Evolutionary conservation across 2,113 vertebrate species (phyloP), one percentile per base, ranked within the genome.

Genomic region (Echinops telfairi): DNA sequence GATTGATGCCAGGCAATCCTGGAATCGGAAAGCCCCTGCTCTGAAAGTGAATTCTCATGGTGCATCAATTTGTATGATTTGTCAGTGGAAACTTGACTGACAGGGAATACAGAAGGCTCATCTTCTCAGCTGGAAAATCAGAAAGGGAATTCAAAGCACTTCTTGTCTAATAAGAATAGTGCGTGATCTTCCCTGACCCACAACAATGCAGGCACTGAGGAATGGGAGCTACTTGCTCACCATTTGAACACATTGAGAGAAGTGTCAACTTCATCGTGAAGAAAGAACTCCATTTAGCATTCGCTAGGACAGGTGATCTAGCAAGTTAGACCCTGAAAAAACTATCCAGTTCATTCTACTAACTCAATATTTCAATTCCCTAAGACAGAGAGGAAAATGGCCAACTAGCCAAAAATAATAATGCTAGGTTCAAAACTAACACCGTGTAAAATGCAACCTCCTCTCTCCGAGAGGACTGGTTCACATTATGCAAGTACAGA

Each of bases 361-460:
- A 47, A 58, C 92, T 89, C 88, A 83, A 58, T 95, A 97, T 95
- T 97, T 94, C 95, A 95, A 15, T 93, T 91, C 85, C 73, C 77
- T 78, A 64, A 89, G 70, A 78, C 75, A 60, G 68, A 90, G 80
- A 91, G 89, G 27, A 93, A 97, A 96, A 96, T 4, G 73, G 11
- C 47, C 76, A 84, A 38, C 4, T 83, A 81, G 94, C 95, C 97
- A 96, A 97, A 97, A 96, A 2, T 68, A 97, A 94, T 90, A 97
- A 88, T 85, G 20, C 62, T 90, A 95, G 89, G 91, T 84, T 96
- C 94, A 76, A 95, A 97, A 96, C 64, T 71, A 96, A 93, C 86
- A 88, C 33, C 14, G 43, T 81, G 62, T 94, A 88, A 92, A 92
- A 92, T 85, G 76, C 43, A 95, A 89, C 53, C 40, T 22, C 60